Conservation (phyloP, 2,888 invertebrate species). For the Thecophora atra region DNA sequence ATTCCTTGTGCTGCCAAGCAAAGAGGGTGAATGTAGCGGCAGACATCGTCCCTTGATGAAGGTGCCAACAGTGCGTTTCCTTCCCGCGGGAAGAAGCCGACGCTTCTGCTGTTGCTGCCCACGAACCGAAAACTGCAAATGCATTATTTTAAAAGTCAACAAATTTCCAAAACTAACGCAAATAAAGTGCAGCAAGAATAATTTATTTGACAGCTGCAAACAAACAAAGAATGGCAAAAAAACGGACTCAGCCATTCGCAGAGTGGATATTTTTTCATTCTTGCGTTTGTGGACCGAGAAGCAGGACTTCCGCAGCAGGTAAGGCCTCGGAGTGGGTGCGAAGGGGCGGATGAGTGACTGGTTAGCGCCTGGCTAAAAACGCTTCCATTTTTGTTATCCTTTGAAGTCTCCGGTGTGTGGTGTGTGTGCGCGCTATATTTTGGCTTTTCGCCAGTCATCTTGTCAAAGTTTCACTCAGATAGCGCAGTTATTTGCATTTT, state of each 20-base stretch:
- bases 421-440: constrained; percentile 1
- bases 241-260: neutral
- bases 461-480: constrained; percentile 32
- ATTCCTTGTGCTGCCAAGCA: neutral
- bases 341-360: constrained; percentile 11
- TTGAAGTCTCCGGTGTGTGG: neutral
- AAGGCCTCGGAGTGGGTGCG: constrained; percentile 2
- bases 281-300: neutral
- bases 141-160: constrained; percentile 27
- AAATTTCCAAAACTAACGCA: constrained; percentile 16
- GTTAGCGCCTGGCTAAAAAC: neutral
- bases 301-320: constrained; percentile 3
- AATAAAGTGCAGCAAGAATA: constrained; percentile 25
- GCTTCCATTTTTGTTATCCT: no score
- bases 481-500: constrained; percentile 27
- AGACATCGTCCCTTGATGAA: neutral
- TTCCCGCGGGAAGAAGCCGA: neutral
- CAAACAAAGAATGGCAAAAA: neutral
- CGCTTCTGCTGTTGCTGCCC: neutral
- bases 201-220: constrained; percentile 29
- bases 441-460: constrained; percentile 34
- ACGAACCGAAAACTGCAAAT: neutral
- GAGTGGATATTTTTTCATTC: neutral
- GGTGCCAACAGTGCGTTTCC: neutral
- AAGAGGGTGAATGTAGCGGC: neutral